Conservation (phyloP, 37 sponge, comb jelly and placozoan species). For the Bolinopsis microptera region DNA sequence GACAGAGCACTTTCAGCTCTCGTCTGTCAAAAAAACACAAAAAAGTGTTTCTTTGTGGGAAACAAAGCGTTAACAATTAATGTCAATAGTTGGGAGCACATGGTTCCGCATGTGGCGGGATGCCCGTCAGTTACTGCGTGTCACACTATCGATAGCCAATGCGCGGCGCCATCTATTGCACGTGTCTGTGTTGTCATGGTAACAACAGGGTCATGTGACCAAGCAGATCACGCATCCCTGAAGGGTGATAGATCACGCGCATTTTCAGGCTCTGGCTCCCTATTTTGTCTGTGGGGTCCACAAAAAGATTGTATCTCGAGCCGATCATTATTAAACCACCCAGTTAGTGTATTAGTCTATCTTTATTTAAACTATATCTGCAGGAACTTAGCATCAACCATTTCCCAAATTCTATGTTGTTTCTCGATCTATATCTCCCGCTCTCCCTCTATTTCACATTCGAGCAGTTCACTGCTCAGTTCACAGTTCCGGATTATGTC, state of each 20-base stretch:
- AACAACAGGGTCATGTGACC: slow-evolving; percentile 49
- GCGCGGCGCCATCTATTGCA: background rate
- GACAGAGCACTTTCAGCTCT: background rate
- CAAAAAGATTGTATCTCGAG: slow-evolving; percentile 20
- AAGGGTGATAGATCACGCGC: slow-evolving; percentile 27
- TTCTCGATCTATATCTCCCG: background rate
- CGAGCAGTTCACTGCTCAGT: too few species aligned
- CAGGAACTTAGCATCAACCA: background rate
- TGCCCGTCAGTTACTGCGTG: background rate
- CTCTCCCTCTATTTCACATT: background rate
- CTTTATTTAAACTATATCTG: background rate
- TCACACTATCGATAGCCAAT: slow-evolving; percentile 35
- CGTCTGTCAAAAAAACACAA: background rate
- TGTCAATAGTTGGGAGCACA: background rate
- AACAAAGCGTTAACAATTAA: background rate
- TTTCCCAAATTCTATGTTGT: background rate
- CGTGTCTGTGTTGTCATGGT: slow-evolving; percentile 29
- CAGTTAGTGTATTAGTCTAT: background rate
- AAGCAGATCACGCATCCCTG: slow-evolving; percentile 35
- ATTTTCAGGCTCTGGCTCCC: slow-evolving; percentile 9
- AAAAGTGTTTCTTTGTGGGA: background rate
- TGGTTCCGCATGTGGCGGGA: background rate
- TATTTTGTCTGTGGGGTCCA: background rate
- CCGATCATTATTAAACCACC: slow-evolving; percentile 2
- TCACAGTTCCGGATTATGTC: background rate